These are phyloP conservation scores for Musca domestica DNA, from an alignment of 1,140 invertebrate genomes.

Conservation along the genomic window DNA sequence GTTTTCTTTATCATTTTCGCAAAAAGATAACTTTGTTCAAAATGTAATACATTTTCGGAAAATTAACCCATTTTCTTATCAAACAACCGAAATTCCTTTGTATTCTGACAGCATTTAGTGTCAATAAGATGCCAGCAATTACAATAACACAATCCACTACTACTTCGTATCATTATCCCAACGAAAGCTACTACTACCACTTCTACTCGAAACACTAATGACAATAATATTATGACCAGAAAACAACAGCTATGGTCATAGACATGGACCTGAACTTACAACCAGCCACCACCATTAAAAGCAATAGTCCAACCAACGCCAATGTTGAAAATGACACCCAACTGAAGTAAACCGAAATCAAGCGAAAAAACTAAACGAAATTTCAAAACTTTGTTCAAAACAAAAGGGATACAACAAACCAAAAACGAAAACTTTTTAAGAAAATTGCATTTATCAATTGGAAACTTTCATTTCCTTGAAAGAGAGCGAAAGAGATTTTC, in stretches of 20 bases:
- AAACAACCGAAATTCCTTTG: no score
- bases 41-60: no score
- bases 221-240: slow-evolving; percentile 8
- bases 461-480: not conserved
- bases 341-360: not conserved
- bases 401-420: not conserved
- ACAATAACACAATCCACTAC: not conserved
- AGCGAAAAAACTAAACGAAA: not conserved
- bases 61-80: no score
- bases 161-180: not conserved
- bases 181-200: not conserved
- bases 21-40: no score
- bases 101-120: not conserved
- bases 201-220: not conserved
- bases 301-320: no score
- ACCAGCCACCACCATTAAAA: no score
- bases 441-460: slow-evolving; percentile 19
- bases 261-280: no score
- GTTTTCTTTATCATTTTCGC: no score
- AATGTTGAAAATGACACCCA: not conserved
- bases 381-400: not conserved
- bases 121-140: not conserved
- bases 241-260: not conserved
- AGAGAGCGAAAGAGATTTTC: not conserved
- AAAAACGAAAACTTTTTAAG: slow-evolving; percentile 9